Percentiles rank a stretch among this genome's conserved stretches.
These are phyloP conservation scores for Artemia sp. DNA, from an alignment of 2,888 invertebrate species.

Conservation along the genomic window DNA sequence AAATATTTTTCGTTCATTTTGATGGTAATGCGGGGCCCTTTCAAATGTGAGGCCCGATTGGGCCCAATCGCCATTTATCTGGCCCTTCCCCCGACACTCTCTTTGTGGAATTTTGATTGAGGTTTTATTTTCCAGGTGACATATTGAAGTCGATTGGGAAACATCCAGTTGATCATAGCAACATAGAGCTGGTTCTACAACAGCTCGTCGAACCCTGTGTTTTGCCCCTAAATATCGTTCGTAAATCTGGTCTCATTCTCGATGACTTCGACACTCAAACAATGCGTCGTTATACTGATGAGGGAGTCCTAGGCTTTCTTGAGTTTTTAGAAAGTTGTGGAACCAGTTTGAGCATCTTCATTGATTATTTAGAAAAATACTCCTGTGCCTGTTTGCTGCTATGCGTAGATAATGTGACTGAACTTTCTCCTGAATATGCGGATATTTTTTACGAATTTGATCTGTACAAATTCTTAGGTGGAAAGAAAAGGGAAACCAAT, in stretches of 20 bases:
- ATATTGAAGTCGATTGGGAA: not conserved
- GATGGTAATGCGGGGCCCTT: too few species aligned
- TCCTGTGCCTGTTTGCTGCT: not conserved
- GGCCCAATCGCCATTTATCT: too few species aligned
- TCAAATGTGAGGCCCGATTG: too few species aligned
- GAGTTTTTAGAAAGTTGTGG: not conserved
- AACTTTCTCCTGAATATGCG: slow-evolving; percentile 5
- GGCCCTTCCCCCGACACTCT: too few species aligned
- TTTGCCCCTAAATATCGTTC: not conserved
- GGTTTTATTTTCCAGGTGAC: not conserved
- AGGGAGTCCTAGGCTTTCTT: slow-evolving; percentile 5
- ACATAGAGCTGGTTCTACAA: slow-evolving; percentile 9
- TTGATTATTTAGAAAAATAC: not conserved
- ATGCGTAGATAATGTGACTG: not conserved
- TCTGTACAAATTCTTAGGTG: not conserved
- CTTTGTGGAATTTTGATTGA: too few species aligned
- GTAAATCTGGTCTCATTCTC: not conserved
- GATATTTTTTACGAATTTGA: slow-evolving; percentile 13
- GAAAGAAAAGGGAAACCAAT: not conserved
- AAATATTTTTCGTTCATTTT: too few species aligned
- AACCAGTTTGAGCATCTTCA: not conserved
- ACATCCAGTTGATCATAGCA: slow-evolving; percentile 3
- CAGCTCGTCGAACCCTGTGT: slow-evolving; percentile 6
- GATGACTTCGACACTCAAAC: slow-evolving; percentile 4
- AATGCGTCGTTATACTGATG: not conserved